Evolutionary conservation across 2,113 vertebrate genomes (phyloP).

Genomic region (Malurus melanocephalus): DNA sequence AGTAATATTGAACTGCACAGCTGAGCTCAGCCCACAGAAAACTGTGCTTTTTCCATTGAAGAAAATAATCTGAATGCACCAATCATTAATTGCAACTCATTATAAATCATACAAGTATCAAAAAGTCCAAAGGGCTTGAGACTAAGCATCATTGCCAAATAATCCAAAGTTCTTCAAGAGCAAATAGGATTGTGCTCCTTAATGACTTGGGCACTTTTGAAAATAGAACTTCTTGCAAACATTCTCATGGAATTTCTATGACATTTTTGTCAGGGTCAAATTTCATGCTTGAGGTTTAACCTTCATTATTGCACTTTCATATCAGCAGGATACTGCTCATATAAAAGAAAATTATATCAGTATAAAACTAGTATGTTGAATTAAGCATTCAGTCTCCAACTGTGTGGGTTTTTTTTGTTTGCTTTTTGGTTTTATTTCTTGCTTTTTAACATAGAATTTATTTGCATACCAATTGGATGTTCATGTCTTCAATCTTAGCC

Average conservation of each 20-base stretch:
- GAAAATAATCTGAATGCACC: not conserved
- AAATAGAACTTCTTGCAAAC: not conserved
- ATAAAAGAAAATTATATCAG: not conserved
- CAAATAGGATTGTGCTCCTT: not conserved
- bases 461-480: not conserved
- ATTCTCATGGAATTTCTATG: not conserved
- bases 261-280: not conserved
- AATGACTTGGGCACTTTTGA: not conserved
- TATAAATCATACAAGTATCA: not conserved
- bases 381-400: not conserved
- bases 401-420: not conserved
- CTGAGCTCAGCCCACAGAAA: not conserved
- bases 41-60: not conserved
- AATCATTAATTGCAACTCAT: not conserved
- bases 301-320: not conserved
- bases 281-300: not conserved
- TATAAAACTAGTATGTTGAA: slow-evolving; percentile 1
- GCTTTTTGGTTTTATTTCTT: not conserved
- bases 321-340: not conserved
- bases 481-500: not conserved
- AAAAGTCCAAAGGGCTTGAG: not conserved
- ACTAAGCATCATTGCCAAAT: not conserved
- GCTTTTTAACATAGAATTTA: not conserved
- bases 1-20: not conserved
- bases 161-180: not conserved